A percentile compares a stretch with the other conserved stretches of the same genome.
Conservation (phyloP, 2,888 invertebrate species). For the Meteorus colon region DNA sequence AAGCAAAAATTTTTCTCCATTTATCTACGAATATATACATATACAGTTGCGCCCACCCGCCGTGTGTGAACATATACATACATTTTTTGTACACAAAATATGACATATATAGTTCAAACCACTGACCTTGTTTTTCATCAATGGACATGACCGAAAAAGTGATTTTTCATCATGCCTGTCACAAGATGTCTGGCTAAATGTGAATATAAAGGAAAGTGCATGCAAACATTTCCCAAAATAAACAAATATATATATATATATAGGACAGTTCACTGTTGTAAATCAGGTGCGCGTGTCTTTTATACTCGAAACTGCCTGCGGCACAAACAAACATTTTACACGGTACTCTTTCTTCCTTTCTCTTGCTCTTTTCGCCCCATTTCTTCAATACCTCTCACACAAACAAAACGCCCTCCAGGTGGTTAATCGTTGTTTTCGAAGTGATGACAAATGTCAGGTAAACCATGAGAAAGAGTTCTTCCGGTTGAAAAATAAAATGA, state of each 20-base stretch:
- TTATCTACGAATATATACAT: background rate
- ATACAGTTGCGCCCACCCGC: background rate
- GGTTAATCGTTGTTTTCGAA: slow-evolving; percentile 63
- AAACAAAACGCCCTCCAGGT: slow-evolving; percentile 50
- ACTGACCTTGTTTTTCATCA: slow-evolving; percentile 59
- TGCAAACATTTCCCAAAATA: slow-evolving; percentile 45
- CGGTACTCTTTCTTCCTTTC: slow-evolving; percentile 10
- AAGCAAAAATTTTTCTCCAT: slow-evolving; percentile 11
- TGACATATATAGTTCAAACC: slow-evolving; percentile 35
- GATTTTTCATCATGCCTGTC: background rate
- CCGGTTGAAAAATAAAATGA: background rate
- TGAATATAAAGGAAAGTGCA: slow-evolving; percentile 46
- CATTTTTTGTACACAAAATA: background rate
- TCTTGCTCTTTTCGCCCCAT: slow-evolving; percentile 3
- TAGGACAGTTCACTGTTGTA: slow-evolving; percentile 50
- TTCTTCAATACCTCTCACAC: background rate
- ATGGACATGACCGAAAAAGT: background rate
- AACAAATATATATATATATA: slow-evolving; percentile 50
- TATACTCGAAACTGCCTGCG: background rate
- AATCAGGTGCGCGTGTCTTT: slow-evolving; percentile 62
- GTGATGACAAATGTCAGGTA: slow-evolving; percentile 55
- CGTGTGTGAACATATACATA: background rate
- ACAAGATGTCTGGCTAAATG: background rate
- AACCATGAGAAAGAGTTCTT: slow-evolving; percentile 21
- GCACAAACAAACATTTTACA: background rate